Conservation (phyloP, 2,888 invertebrate genomes). For the Paralinhomoeus sp. region DNA sequence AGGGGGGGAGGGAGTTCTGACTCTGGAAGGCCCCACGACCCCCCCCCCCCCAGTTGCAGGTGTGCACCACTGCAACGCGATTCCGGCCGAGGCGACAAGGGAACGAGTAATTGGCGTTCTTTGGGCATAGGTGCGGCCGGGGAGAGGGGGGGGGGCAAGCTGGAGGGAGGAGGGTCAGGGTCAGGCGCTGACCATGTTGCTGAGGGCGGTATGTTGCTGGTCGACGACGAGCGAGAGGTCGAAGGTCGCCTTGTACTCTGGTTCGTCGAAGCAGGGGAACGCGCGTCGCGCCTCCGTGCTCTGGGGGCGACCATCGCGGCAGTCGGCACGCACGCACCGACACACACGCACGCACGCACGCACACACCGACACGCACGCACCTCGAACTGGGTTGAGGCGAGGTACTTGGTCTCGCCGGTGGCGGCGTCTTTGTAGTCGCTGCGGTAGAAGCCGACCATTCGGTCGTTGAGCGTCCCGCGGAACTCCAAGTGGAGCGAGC, state of each 20-base stretch:
- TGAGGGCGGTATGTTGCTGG: slow-evolving; percentile 55
- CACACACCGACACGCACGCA: no score
- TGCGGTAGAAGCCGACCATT: slow-evolving; percentile 57
- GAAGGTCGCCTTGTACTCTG: slow-evolving; percentile 58
- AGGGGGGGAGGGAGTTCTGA: no score
- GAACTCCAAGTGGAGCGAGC: no score
- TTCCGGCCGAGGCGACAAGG: no score
- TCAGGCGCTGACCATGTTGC: slow-evolving; percentile 57
- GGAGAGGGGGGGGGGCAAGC: neutral
- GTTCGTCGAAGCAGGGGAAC: slow-evolving; percentile 80
- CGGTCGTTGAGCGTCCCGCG: neutral
- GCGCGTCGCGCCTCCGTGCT: slow-evolving; percentile 47
- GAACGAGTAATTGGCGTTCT: neutral
- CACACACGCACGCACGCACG: no score
- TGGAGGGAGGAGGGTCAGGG: no score
- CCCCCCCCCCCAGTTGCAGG: no score
- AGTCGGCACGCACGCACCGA: no score
- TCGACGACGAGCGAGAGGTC: slow-evolving; percentile 58
- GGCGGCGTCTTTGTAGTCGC: slow-evolving; percentile 41
- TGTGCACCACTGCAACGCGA: no score
- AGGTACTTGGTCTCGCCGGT: slow-evolving; percentile 42
- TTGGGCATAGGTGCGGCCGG: neutral
- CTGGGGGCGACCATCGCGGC: no score
- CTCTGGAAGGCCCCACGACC: no score
- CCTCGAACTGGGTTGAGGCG: slow-evolving; percentile 24